Percentiles rank a stretch among this genome's conserved stretches.
Conservation (phyloP, 2,888 invertebrate genomes). For the Lasioglossum calceatum region DNA sequence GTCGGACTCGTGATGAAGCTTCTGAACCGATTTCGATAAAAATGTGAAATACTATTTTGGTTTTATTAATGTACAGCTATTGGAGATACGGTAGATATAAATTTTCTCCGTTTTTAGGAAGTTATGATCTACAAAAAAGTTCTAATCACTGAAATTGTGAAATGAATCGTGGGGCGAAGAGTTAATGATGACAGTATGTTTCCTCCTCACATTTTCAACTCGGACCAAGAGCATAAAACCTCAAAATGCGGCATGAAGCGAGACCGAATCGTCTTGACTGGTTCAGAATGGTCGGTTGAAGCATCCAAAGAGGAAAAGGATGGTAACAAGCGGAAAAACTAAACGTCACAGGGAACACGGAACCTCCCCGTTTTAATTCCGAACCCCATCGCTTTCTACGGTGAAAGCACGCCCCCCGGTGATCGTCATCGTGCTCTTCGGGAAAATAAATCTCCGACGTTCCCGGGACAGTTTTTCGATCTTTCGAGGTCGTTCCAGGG, state of each 20-base stretch:
- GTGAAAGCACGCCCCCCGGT: constrained; percentile 2
- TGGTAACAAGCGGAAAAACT: not conserved
- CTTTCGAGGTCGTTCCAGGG: not conserved
- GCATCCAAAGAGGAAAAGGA: not conserved
- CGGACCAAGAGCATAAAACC: not conserved
- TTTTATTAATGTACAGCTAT: too few species aligned
- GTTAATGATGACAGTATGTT: too few species aligned
- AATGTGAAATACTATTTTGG: too few species aligned
- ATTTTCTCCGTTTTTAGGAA: too few species aligned
- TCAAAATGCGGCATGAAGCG: not conserved
- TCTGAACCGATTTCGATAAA: too few species aligned
- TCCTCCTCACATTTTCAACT: too few species aligned
- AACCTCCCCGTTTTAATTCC: constrained; percentile 4
- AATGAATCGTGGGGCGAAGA: too few species aligned
- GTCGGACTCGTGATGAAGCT: too few species aligned
- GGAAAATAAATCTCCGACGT: not conserved
- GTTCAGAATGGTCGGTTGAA: not conserved
- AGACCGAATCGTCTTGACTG: not conserved
- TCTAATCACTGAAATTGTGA: too few species aligned
- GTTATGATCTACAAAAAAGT: too few species aligned
- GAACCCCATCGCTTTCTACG: constrained; percentile 9
- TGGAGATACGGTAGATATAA: too few species aligned
- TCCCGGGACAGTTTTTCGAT: not conserved
- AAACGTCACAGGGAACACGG: not conserved
- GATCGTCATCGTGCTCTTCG: not conserved